Conservation (phyloP, 1,140 invertebrate genomes). For the Potamilus streckersoni region DNA sequence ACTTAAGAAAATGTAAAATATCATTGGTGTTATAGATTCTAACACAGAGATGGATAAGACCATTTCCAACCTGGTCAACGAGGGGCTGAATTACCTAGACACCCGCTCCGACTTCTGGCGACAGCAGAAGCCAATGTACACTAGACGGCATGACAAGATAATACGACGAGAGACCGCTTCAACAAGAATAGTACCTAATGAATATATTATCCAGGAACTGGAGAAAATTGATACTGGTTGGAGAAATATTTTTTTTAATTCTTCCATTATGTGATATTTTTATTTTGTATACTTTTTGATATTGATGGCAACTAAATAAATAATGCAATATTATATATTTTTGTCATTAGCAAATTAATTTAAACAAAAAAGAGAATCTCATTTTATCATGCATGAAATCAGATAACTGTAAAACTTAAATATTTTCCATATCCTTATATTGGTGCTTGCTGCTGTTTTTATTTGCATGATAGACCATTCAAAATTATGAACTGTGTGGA, state of each 20-base stretch:
- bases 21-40: slow-evolving; percentile 34
- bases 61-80: slow-evolving; percentile 53
- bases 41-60: slow-evolving; percentile 47
- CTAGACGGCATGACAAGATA: slow-evolving; percentile 54
- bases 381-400: no score
- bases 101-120: slow-evolving; percentile 67
- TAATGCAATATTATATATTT: no score
- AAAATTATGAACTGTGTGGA: no score
- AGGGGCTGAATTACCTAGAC: slow-evolving; percentile 65
- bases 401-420: no score
- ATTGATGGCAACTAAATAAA: no score
- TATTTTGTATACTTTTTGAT: no score
- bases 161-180: slow-evolving; percentile 20
- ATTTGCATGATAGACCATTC: no score
- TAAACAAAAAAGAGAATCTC: no score
- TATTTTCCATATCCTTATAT: no score
- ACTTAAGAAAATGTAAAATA: background rate
- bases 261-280: no score
- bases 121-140: slow-evolving; percentile 69
- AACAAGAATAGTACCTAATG: slow-evolving; percentile 47
- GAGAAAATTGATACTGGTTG: slow-evolving; percentile 66
- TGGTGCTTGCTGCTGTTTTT: no score
- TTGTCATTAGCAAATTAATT: no score
- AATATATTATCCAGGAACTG: slow-evolving; percentile 62
- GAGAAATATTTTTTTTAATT: background rate